Conservation (phyloP, 64 coral and sea anemone genomes). For the Dendronephthya gigantea region DNA sequence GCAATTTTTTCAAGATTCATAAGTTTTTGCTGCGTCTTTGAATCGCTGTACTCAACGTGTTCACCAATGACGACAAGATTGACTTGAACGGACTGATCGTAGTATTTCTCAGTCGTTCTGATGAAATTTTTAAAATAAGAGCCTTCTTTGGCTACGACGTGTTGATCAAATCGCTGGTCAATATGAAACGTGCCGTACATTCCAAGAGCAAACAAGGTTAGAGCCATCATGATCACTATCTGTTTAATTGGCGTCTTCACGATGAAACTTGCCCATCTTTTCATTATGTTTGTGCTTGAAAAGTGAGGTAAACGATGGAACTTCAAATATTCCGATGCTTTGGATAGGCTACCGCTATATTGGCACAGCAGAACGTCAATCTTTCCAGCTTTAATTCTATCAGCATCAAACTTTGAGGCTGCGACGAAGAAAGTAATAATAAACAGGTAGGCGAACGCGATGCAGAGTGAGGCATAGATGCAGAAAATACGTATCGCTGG, state of each 20-base stretch:
- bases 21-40: slow-evolving; percentile 22
- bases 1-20: slow-evolving; percentile 29
- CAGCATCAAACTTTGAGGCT: background rate
- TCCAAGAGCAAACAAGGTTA: slow-evolving; percentile 11
- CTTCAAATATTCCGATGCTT: background rate
- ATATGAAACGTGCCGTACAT: slow-evolving; percentile 35
- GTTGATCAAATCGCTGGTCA: slow-evolving; percentile 36
- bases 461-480: slow-evolving; percentile 1
- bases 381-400: slow-evolving; percentile 10
- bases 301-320: background rate
- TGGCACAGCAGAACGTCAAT: background rate
- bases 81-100: slow-evolving; percentile 18
- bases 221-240: slow-evolving; percentile 21
- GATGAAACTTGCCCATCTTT: slow-evolving; percentile 23
- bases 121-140: slow-evolving; percentile 47
- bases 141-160: slow-evolving; percentile 45
- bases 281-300: background rate
- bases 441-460: background rate
- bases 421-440: background rate
- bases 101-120: slow-evolving; percentile 10
- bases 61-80: slow-evolving; percentile 17
- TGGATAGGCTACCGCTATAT: background rate
- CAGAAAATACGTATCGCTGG: slow-evolving; percentile 7
- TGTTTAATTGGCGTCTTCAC: background rate
- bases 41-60: slow-evolving; percentile 8